Conservation (phyloP, 2,113 vertebrate species). For the Trinectes maculatus region DNA sequence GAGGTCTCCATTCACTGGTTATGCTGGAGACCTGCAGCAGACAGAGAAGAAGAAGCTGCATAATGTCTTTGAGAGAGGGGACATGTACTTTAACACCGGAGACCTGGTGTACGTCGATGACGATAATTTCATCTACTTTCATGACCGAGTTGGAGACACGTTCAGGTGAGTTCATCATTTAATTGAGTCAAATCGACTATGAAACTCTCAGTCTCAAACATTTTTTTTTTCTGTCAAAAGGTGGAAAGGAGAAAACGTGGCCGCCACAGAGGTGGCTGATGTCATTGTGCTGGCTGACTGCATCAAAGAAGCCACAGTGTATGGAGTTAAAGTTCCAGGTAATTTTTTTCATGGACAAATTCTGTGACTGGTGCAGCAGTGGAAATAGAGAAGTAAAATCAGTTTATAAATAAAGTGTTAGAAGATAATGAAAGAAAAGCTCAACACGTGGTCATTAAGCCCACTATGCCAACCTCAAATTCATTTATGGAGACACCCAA, state of each 20-base stretch:
- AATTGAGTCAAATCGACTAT: not conserved
- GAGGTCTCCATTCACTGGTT: constrained; percentile 80
- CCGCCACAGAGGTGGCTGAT: constrained; percentile 87
- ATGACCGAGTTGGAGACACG: constrained; percentile 87
- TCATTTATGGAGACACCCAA: too few species aligned
- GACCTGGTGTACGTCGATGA: constrained; percentile 82
- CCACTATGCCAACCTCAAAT: too few species aligned
- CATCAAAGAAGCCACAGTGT: constrained; percentile 86
- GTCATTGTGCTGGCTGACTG: constrained; percentile 72
- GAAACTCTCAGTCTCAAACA: not conserved
- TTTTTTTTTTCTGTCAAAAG: constrained; percentile 59
- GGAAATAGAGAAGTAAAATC: not conserved
- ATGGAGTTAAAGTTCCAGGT: constrained; percentile 87
- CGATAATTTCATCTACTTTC: constrained; percentile 87
- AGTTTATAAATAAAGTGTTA: too few species aligned
- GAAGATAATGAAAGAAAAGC: too few species aligned
- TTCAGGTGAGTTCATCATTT: constrained; percentile 78
- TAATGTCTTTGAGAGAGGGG: constrained; percentile 85
- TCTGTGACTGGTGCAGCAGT: not conserved
- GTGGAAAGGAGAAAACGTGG: constrained; percentile 92
- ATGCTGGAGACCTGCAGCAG: constrained; percentile 79
- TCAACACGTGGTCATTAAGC: too few species aligned
- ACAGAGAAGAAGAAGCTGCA: constrained; percentile 86
- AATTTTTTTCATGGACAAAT: not conserved
- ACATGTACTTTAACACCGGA: constrained; percentile 86